These are phyloP conservation scores for Cavia aperea DNA, from an alignment of 2,113 vertebrate species.

Conservation along the genomic window DNA sequence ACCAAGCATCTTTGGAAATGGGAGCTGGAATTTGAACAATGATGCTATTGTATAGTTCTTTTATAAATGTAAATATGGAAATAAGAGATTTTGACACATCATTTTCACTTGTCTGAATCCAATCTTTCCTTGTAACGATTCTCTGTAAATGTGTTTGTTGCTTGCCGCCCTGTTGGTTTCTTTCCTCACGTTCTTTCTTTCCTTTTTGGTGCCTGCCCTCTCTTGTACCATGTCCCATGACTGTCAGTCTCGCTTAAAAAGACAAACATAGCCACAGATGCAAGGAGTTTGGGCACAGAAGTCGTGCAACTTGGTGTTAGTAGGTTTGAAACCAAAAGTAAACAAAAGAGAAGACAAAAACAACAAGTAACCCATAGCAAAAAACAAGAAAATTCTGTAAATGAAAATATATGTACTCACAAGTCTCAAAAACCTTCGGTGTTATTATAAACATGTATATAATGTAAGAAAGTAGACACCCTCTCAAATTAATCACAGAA, in stretches of 20 bases:
- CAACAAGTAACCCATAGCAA: conserved; percentile 66
- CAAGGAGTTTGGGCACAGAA: conserved; percentile 75
- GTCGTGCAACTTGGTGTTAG: conserved; percentile 70
- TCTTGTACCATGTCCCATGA: conserved; percentile 77
- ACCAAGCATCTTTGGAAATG: conserved; percentile 64
- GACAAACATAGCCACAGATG: conserved; percentile 71
- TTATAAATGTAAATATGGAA: conserved; percentile 79
- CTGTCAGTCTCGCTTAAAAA: conserved; percentile 76
- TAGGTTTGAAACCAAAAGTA: conserved; percentile 78
- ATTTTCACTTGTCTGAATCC: conserved; percentile 80
- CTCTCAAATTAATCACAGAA: conserved; percentile 78
- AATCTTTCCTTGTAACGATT: conserved; percentile 75
- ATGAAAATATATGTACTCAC: conserved; percentile 70
- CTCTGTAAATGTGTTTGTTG: conserved; percentile 71
- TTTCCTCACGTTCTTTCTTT: conserved; percentile 32
- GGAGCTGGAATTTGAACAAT: conserved; percentile 63
- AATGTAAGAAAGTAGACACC: conserved; percentile 75
- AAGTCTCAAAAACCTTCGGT: conserved; percentile 71
- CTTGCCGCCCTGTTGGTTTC: conserved; percentile 73
- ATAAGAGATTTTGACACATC: conserved; percentile 80
- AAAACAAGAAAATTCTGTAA: conserved; percentile 72
- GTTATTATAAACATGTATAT: conserved; percentile 69
- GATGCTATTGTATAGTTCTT: conserved; percentile 70
- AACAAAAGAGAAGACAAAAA: conserved; percentile 15
- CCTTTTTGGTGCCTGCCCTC: conserved; percentile 35